Base-by-base conservation (phyloP, 2,797 vertebrate species). In the Oceanodroma leucorhoa region DNA sequence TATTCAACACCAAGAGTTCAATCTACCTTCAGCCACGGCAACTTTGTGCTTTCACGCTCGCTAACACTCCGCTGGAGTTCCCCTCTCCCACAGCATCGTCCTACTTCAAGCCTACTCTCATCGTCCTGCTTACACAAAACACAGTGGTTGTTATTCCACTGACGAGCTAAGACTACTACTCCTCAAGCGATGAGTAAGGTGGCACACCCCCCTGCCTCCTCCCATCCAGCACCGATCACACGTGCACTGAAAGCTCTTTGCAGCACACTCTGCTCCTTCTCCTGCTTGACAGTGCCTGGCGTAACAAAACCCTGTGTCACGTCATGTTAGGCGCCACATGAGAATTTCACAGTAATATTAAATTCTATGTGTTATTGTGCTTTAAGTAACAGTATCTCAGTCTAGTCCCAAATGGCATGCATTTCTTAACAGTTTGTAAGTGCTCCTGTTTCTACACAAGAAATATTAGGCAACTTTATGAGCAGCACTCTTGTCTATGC, bases 21-120 rank as follows among this genome's bases (percentile, higher is more conserved):
- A 48, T n/a, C 48, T 21, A 22, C 60, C 66, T 72, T 16, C 72
- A 45, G 54, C 1, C 0, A 22, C 0, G 3, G 27, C 62, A 64
- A 23, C 57, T 51, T 26, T 20, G 29, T 14, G n/a, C 62, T 26
- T 40, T 65, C 41, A 23, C 0, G 5, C 58, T 66, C 5, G 3
- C 46, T 48, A 22, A 14, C 19, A 1, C 83, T 27, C 1, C 1
- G 43, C n/a, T 65, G 45, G 64, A 53, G 51, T 11, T 30, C 15
- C 64, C 19, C 40, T 60, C 40, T 38, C 46, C 40, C 26, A 69
- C n/a, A 32, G 8, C 61, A 86, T 6, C 36, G 38, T 6, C 55
- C 77, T 76, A 9, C 19, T 40, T 45, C 69, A 51, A n/a, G 70
- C 55, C 76, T 38, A 55, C 61, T 38, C 32, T 50, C 43, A n/a